Evolutionary conservation across 2,113 vertebrate genomes (phyloP), one percentile per base, ranked within the genome.

Genomic region (Pelvicachromis taeniatus): DNA sequence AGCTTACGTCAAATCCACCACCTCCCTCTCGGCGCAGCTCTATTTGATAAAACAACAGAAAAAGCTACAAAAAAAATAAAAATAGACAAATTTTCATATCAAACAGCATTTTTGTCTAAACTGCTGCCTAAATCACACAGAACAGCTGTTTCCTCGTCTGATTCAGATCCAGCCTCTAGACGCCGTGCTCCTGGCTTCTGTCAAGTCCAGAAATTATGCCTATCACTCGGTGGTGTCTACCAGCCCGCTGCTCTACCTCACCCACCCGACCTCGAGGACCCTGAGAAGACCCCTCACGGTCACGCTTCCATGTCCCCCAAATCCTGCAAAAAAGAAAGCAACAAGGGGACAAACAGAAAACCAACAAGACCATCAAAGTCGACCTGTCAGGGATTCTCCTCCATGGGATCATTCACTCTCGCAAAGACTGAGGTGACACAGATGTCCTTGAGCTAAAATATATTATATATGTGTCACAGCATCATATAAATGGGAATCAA

Each of bases 141-240:
- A 89, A 55, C 82, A 90, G 59, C 55, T 81, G 81, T 79, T 81
- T 81, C 33, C 55, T 81, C n/a, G 1, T 80, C 80, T 83, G 56
- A 31, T n/a, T 88, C 93, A 98, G 97, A 90, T 98, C 82, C 98
- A 97, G 83, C 97, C 96, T 4, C 61, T 97, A 77, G 97, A 98
- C 13, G 82, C 96, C 6, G 92, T 93, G 11, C 61, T 97, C 14
- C 68, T 98, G 91, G 94, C 95, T 1, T 68, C 93, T 48, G 10
- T 97, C 87, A 97, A 96, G 96, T 85, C 95, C 88, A 96, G 94
- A 80, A 93, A 96, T 2, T 96, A 97, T 3, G 82, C 54, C 17
- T 97, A 95, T 75, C 94, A 92, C 31, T 80, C 91, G 1, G 95
- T 97, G 13, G 83, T 96, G 6, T 96, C 96, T 19, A 97, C 96